phyloP scores from a whole-genome alignment of 2,888 invertebrate genomes.

The Anodontia alba region DNA sequence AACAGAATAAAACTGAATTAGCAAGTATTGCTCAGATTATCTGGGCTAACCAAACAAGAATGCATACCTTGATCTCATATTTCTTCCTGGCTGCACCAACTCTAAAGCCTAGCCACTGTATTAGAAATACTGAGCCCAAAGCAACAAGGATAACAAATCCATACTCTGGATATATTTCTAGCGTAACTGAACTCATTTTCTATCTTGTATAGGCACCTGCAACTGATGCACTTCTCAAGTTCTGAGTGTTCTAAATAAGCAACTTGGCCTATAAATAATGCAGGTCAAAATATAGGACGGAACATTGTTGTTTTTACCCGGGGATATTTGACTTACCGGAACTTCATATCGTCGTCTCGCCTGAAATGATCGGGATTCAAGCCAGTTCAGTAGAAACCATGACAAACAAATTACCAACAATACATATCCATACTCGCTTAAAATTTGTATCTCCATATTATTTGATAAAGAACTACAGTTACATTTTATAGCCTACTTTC shows the following conservation, averaged over 20 bases:
- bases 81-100: slow-evolving; percentile 69
- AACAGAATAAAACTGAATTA: too few species aligned
- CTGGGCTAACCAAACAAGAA: too few species aligned
- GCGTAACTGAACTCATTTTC: slow-evolving; percentile 19
- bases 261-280: too few species aligned
- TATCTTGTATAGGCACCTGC: neutral
- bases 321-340: slow-evolving; percentile 59
- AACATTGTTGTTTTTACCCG: slow-evolving; percentile 4
- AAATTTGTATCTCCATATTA: slow-evolving; percentile 41
- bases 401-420: slow-evolving; percentile 67
- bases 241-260: neutral
- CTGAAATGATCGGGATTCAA: slow-evolving; percentile 69
- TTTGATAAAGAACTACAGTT: neutral
- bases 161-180: slow-evolving; percentile 56
- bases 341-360: slow-evolving; percentile 73
- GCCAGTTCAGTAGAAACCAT: slow-evolving; percentile 72
- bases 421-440: slow-evolving; percentile 72
- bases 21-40: too few species aligned
- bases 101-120: slow-evolving; percentile 65
- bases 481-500: neutral
- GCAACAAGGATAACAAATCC: slow-evolving; percentile 68
- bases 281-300: slow-evolving; percentile 43
- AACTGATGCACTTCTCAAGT: neutral
- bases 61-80: slow-evolving; percentile 65
- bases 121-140: slow-evolving; percentile 57